Conservation (phyloP, 1,140 invertebrate genomes). For the Trinorchestia longiramus region DNA sequence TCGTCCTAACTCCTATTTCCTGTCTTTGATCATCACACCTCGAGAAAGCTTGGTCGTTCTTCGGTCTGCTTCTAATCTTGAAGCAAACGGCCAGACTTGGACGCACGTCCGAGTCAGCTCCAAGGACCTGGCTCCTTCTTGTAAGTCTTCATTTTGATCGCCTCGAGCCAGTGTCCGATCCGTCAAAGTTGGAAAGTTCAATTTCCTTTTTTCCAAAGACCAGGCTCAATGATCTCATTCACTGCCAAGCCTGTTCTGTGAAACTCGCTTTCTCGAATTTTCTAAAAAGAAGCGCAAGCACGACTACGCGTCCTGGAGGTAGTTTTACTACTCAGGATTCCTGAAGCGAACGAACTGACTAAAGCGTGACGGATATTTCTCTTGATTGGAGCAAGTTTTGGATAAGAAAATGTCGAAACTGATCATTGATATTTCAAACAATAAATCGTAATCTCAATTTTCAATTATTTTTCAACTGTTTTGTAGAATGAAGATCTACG, state of each 20-base stretch:
- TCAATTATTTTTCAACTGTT: background rate
- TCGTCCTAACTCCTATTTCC: background rate
- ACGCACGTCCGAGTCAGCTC: background rate
- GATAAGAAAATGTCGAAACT: background rate
- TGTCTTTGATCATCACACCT: background rate
- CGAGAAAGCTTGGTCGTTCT: background rate
- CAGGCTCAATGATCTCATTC: slow-evolving; percentile 44
- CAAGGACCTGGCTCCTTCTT: background rate
- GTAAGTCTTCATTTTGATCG: slow-evolving; percentile 54
- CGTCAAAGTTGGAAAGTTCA: slow-evolving; percentile 55
- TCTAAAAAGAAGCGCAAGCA: background rate
- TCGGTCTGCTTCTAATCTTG: background rate
- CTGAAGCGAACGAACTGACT: background rate
- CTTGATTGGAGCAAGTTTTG: background rate
- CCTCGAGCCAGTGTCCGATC: slow-evolving; percentile 42
- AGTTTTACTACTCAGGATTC: background rate
- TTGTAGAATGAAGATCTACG: background rate
- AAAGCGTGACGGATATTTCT: background rate
- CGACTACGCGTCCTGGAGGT: background rate
- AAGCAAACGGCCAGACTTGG: background rate
- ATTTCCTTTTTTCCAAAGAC: slow-evolving; percentile 49
- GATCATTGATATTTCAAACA: background rate
- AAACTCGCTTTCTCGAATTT: slow-evolving; percentile 10
- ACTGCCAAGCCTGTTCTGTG: background rate
- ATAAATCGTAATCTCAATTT: background rate